Evolutionary conservation across 2,113 vertebrate species (phyloP).

Genomic region (Octodon degus): DNA sequence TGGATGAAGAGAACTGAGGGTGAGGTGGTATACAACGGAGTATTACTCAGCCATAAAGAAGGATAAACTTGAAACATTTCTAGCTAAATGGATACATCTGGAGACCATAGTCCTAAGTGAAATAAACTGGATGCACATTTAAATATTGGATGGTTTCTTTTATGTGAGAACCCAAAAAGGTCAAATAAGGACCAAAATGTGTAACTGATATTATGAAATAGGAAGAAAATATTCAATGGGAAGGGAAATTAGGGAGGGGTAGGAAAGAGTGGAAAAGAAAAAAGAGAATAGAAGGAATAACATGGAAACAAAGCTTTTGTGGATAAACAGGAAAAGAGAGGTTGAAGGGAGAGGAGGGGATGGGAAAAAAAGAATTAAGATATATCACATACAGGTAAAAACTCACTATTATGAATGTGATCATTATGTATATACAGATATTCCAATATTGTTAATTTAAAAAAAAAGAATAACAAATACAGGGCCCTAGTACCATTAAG

Average conservation of each 20-base stretch:
- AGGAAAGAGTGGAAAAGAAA: too few species aligned
- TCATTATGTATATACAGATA: background rate
- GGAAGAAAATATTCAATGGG: background rate
- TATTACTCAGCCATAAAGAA: background rate
- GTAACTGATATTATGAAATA: background rate
- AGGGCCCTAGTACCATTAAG: background rate
- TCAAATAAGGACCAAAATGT: background rate
- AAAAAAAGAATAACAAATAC: background rate
- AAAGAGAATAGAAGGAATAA: background rate
- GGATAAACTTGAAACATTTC: background rate
- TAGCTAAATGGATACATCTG: background rate
- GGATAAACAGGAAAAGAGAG: background rate
- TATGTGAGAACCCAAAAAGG: background rate
- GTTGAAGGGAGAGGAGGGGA: background rate
- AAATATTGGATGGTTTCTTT: background rate
- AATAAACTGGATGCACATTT: background rate
- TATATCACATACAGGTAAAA: background rate
- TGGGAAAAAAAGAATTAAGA: background rate
- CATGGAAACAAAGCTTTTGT: background rate
- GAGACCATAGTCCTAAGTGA: background rate
- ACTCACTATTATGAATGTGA: background rate
- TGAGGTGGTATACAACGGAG: background rate
- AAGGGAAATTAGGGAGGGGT: background rate
- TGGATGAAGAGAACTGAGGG: background rate
- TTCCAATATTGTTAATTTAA: background rate